phyloP scores from a whole-genome alignment of 2,113 vertebrate species.

The Erinaceus europaeus region DNA sequence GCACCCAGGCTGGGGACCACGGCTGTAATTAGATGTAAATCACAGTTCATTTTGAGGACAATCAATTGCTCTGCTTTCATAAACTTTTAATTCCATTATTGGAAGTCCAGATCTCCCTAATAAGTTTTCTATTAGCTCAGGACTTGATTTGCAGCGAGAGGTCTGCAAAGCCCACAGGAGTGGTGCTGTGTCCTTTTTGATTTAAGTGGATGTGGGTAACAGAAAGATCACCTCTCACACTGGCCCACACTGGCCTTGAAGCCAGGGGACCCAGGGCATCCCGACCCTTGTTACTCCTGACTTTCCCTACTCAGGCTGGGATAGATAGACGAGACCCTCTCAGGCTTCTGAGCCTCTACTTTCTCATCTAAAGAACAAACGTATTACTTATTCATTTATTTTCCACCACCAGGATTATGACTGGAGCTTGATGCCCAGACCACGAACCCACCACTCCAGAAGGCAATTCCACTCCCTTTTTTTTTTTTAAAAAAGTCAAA shows the following conservation, averaged over 20 bases:
- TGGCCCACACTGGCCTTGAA: conserved; percentile 51
- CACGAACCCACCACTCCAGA: too few species aligned
- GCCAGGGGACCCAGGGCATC: neutral
- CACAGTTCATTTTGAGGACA: conserved; percentile 59
- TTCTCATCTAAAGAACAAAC: neutral
- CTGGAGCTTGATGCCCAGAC: too few species aligned
- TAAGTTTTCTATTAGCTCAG: conserved; percentile 74
- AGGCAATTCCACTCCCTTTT: too few species aligned
- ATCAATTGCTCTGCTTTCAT: conserved; percentile 48
- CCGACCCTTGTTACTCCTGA: neutral
- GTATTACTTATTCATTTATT: too few species aligned
- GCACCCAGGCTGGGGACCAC: conserved; percentile 44
- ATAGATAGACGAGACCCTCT: neutral
- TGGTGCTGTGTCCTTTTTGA: conserved; percentile 27
- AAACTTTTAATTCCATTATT: conserved; percentile 72
- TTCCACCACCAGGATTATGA: too few species aligned
- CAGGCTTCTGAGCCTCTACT: neutral
- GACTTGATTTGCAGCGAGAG: conserved; percentile 47
- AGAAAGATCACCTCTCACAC: conserved; percentile 15
- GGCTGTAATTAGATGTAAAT: conserved; percentile 74
- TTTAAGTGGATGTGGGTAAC: conserved; percentile 41
- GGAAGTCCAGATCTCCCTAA: conserved; percentile 70
- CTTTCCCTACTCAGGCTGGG: neutral
- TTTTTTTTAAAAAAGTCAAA: too few species aligned
- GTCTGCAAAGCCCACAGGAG: conserved; percentile 55